Evolutionary conservation across 2,888 invertebrate species (phyloP).

Genomic region (Luperina nickerlii): DNA sequence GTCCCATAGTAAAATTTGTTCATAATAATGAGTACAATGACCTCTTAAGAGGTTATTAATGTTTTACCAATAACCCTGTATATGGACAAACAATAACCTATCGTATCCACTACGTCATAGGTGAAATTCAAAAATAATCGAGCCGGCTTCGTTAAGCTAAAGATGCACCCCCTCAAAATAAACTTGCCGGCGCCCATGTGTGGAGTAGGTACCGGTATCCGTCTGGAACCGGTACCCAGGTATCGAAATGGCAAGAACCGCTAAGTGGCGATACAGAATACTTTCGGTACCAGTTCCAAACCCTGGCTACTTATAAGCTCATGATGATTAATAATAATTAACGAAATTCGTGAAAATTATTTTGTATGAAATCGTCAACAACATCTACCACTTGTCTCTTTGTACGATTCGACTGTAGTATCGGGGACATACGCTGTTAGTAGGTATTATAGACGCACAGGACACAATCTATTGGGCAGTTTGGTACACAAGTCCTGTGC

Average conservation of each 20-base stretch:
- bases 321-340: not conserved
- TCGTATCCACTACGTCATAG: too few relatives aligned
- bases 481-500: constrained; percentile 32
- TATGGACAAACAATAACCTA: too few relatives aligned
- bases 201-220: not conserved
- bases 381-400: constrained; percentile 25
- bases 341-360: not conserved
- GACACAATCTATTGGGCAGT: constrained; percentile 41
- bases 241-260: not conserved
- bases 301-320: not conserved
- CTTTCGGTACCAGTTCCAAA: not conserved
- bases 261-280: not conserved
- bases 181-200: too few relatives aligned
- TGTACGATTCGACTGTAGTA: constrained; percentile 18
- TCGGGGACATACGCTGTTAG: constrained; percentile 47
- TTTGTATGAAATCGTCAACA: constrained; percentile 44
- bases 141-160: too few relatives aligned
- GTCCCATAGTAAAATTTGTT: too few relatives aligned
- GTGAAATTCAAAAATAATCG: too few relatives aligned
- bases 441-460: constrained; percentile 39
- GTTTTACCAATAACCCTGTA: too few relatives aligned
- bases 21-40: too few relatives aligned
- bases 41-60: too few relatives aligned
- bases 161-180: too few relatives aligned
- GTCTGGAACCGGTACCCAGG: too few relatives aligned